Base-by-base conservation (phyloP, 2,113 vertebrate genomes). In the Henicopernis longicauda region DNA sequence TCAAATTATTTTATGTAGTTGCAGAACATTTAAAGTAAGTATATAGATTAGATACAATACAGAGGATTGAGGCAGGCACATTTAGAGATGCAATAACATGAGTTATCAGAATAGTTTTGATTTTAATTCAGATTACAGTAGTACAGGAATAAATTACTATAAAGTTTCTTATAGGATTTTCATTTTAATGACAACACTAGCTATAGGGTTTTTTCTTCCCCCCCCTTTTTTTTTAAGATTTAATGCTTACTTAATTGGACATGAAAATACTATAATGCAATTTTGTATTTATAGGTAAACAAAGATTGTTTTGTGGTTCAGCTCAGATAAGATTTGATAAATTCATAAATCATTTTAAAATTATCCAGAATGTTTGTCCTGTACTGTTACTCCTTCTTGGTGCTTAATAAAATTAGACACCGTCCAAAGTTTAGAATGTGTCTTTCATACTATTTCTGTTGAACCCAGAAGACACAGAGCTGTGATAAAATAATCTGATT, bases 1-100 rank as follows among this genome's bases (percentile, higher is more conserved):
- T 81, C 63, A 81, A 93, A 95, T 83, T 95, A 88, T 76, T 90
- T 91, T 78, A 63, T 63, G 89, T 40, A 90, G 73, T 17, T 94
- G 54, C 69, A 96, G 79, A 88, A 83, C 74, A 93, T 91, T 91
- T 94, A 86, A 94, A 85, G 45, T 54, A 79, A 85, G 49, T 42
- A 72, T 66, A 93, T 31, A 74, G 86, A 94, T 90, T 65, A 80
- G 66, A 73, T 65, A 93, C 11, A 72, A 66, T 58, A 57, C 65
- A 85, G 79, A 88, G 47, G 57, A 94, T 7, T 62, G 83, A 93
- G 38, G 69, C 49, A 66, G 45, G 21, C 23, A 42, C 32, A 45
- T 86, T 83, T 36, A 88, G 34, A 93, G 79, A 65, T 49, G 44
- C n/a, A 89, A 45, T 61, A 72, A 69, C 40, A 70, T 11, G 16